Base-by-base conservation (phyloP, 2,113 vertebrate genomes). In the Pollimyrus isidori region DNA sequence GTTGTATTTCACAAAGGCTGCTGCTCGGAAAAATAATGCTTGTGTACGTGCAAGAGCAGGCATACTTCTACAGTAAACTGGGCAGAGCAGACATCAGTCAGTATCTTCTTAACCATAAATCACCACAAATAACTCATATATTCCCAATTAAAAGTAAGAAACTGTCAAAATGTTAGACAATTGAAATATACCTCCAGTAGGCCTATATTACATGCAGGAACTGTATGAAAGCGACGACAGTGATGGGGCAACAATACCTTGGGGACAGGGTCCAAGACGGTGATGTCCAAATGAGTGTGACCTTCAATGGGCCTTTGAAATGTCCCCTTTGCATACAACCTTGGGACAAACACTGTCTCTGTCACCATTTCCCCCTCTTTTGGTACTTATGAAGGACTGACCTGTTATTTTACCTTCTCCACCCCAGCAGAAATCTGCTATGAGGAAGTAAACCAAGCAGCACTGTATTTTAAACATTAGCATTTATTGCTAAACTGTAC, bases 401-500 rank as follows among this genome's bases (percentile, higher is more conserved):
- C 3, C 11, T 19, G 15, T 39, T 69, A 69, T 26, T 11, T 30
- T 30, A 30, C n/a, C 23, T 30, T 39, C 69, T 76, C 30, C 69
- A 76, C 69, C 35, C 42, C 80, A 83, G 15, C 39, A 83, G 42
- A 15, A 42, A 45, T 48, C 39, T 48, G 80, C 35, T 42, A 23
- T 21, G 45, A 21, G 26, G 23, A 23, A 84, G 58, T 52, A 11
- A 48, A 42, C 13, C 39, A n/a, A 48, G 3, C 35, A 39, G 39
- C 49, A n/a, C 87, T 89, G 89, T n/a, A 0, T 88, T 93, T 95
- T 93, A 93, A 95, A 96, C 94, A 95, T 96, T 95, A 94, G 95
- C 95, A 96, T 96, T 96, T 96, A 96, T 96, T 96, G 95, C 95
- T 94, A 94, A 96, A 96, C 96, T 96, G 95, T 95, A 96, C 95